Evolutionary conservation across 2,888 invertebrate species (phyloP).

Genomic region (Cataglyphis altisquamis): DNA sequence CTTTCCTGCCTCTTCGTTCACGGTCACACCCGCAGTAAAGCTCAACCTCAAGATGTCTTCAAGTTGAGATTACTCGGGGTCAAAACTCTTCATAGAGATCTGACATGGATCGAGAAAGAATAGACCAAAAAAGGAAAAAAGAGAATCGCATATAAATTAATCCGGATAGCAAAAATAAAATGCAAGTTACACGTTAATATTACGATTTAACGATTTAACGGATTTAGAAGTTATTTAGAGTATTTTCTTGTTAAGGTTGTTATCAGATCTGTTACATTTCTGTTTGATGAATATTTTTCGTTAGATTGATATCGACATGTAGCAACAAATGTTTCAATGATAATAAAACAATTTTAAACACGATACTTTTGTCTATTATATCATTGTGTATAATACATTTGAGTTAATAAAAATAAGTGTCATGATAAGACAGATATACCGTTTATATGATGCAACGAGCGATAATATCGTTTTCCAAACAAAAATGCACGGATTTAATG

Average conservation of each 20-base stretch:
- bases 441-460: background rate
- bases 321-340: background rate
- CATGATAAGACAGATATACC: background rate
- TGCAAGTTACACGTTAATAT: background rate
- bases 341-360: background rate
- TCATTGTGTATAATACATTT: background rate
- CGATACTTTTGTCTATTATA: background rate
- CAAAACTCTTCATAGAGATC: constrained; percentile 12
- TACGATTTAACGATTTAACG: background rate
- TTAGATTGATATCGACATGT: background rate
- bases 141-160: constrained; percentile 2
- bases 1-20: constrained; percentile 85
- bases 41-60: constrained; percentile 71
- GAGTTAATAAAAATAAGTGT: background rate
- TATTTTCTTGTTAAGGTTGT: background rate
- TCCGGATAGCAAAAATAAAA: background rate
- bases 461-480: background rate
- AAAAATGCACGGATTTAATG: background rate
- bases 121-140: background rate
- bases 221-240: background rate
- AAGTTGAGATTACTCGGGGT: background rate
- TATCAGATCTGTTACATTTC: background rate
- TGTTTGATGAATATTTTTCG: background rate
- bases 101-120: background rate
- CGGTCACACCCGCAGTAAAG: constrained; percentile 85